A percentile compares a stretch with the other conserved stretches of the same genome.
phyloP scores from a whole-genome alignment of 2,888 invertebrate genomes.

The Alentia gelatinosa region DNA sequence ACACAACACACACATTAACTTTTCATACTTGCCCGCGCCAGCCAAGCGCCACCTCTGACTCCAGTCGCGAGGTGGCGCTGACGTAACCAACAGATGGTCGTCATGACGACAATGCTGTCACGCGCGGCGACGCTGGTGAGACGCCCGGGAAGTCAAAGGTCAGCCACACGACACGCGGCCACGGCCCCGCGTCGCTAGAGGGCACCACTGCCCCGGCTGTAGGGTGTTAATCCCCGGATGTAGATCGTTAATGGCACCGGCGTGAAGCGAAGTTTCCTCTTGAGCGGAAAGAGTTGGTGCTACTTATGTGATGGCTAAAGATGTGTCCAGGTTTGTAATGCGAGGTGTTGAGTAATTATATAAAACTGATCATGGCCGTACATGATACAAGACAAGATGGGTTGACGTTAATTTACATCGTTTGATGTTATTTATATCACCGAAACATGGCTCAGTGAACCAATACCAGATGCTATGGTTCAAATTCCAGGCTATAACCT shows the following conservation, averaged over 20 bases:
- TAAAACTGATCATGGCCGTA: too few species aligned
- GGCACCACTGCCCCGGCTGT: not conserved
- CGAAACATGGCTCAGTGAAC: too few species aligned
- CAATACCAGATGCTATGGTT: too few species aligned
- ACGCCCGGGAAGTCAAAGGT: not conserved
- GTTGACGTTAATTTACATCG: too few species aligned
- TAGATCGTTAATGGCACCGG: not conserved
- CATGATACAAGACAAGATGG: too few species aligned
- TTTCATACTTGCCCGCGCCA: not conserved
- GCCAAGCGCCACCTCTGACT: not conserved
- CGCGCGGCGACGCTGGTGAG: not conserved
- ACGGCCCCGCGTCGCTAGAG: not conserved
- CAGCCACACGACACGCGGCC: slow-evolving; percentile 17
- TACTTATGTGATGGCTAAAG: too few species aligned
- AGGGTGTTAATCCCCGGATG: not conserved
- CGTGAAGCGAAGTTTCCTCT: too few species aligned
- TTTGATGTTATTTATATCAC: too few species aligned
- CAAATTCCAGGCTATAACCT: too few species aligned
- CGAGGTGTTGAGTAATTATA: too few species aligned
- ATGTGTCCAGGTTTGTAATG: too few species aligned
- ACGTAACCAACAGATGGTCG: slow-evolving; percentile 3
- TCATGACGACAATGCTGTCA: not conserved
- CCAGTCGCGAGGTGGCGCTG: not conserved
- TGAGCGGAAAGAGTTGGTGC: too few species aligned
- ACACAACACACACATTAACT: not conserved